These are phyloP conservation scores for Dicranocentrus wangi DNA, from an alignment of 2,888 invertebrate species.

Conservation along the genomic window DNA sequence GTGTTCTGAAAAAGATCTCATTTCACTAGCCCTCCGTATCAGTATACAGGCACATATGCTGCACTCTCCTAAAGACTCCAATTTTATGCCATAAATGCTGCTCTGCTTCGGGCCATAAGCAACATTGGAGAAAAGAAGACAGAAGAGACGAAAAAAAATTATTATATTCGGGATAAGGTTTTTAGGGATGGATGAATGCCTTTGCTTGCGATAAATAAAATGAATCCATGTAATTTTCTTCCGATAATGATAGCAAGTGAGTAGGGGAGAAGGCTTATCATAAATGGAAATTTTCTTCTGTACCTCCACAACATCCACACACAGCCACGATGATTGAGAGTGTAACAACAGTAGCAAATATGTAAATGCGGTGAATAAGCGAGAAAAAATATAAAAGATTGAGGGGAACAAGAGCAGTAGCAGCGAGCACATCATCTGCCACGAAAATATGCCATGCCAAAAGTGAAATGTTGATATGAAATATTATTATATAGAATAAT, in stretches of 20 bases:
- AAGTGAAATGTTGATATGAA: slow-evolving; percentile 47
- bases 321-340: background rate
- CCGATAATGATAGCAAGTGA: slow-evolving; percentile 48
- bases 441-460: slow-evolving; percentile 47
- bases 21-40: slow-evolving; percentile 8
- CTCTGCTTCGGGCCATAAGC: slow-evolving; percentile 59
- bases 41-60: slow-evolving; percentile 1
- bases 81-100: slow-evolving; percentile 26
- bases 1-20: slow-evolving; percentile 42
- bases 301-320: slow-evolving; percentile 7
- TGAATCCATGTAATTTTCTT: slow-evolving; percentile 60
- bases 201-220: slow-evolving; percentile 54
- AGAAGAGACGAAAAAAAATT: slow-evolving; percentile 22
- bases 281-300: slow-evolving; percentile 43
- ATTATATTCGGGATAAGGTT: slow-evolving; percentile 3
- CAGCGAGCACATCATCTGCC: slow-evolving; percentile 40
- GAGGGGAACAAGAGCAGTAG: slow-evolving; percentile 28
- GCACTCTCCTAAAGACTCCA: no score
- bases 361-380: slow-evolving; percentile 29
- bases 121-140: slow-evolving; percentile 4
- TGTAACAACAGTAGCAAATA: slow-evolving; percentile 56
- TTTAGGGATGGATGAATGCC: slow-evolving; percentile 40
- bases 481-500: background rate
- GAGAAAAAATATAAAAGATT: slow-evolving; percentile 12
- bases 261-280: slow-evolving; percentile 20